A percentile compares a stretch with the other conserved stretches of the same genome.
phyloP scores from a whole-genome alignment of 2,113 vertebrate species.

The Calyptommatus sinebrachiatus region DNA sequence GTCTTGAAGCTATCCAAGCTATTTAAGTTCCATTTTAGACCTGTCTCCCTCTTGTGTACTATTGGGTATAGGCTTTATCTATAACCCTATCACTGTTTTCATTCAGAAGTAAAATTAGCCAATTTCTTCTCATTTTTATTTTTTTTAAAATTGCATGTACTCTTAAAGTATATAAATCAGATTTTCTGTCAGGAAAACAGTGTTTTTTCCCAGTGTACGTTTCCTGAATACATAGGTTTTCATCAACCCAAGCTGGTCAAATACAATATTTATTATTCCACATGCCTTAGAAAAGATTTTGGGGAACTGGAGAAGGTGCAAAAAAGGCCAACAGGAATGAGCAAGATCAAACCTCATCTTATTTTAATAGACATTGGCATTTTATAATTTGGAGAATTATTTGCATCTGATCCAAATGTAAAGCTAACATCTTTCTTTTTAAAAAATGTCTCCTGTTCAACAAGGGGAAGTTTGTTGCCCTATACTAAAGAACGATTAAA shows the following conservation, averaged over 20 bases:
- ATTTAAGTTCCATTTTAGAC: background rate
- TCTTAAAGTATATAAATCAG: background rate
- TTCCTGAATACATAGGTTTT: background rate
- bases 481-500: background rate
- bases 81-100: too few relatives aligned
- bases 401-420: background rate
- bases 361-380: background rate
- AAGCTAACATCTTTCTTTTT: background rate
- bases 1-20: too few relatives aligned
- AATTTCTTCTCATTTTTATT: background rate
- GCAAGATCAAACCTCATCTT: background rate
- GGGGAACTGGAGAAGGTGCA: too few relatives aligned
- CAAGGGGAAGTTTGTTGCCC: background rate
- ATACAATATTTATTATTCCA: background rate
- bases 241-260: background rate
- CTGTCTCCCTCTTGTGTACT: background rate
- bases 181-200: background rate
- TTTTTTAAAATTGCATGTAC: too few relatives aligned
- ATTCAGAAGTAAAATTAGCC: too few relatives aligned
- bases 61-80: background rate
- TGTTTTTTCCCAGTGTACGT: too few relatives aligned
- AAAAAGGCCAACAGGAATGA: too few relatives aligned
- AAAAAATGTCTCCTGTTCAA: background rate
- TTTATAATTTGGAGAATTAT: background rate
- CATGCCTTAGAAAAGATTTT: too few relatives aligned